These are phyloP conservation scores for Trinectes maculatus DNA, from an alignment of 2,113 vertebrate genomes.

Conservation along the genomic window DNA sequence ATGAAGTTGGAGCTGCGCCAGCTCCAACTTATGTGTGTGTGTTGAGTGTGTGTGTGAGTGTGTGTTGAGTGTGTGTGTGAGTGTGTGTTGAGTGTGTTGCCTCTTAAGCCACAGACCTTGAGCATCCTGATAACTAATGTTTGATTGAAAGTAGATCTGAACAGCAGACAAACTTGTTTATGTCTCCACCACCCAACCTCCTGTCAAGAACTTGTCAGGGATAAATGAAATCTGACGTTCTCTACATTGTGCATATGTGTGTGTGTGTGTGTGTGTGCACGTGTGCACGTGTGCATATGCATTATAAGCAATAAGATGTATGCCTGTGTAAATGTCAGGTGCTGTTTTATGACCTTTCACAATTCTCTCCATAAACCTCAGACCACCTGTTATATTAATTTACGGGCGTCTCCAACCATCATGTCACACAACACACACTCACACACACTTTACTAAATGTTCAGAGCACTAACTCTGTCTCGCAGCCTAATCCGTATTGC, in stretches of 20 bases:
- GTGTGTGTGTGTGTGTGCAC: no score
- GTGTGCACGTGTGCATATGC: background rate
- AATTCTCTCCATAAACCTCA: conserved; percentile 48
- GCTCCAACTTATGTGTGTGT: conserved; percentile 22
- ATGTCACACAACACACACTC: background rate
- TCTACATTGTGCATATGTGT: background rate
- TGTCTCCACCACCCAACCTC: background rate
- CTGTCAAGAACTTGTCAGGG: conserved; percentile 5
- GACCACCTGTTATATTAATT: conserved; percentile 65
- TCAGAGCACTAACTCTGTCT: no score
- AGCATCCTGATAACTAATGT: conserved; percentile 33
- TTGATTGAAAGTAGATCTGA: conserved; percentile 35
- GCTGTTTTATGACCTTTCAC: conserved; percentile 63
- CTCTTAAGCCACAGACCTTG: conserved; percentile 22
- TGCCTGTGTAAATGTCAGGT: conserved; percentile 65
- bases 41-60: conserved; percentile 18
- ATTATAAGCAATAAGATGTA: conserved; percentile 34
- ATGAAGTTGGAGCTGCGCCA: conserved; percentile 60
- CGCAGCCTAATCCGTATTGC: background rate
- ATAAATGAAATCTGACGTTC: background rate
- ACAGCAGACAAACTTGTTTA: background rate
- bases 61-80: background rate
- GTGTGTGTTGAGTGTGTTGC: conserved; percentile 9
- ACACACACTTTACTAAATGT: no score
- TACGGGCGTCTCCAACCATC: conserved; percentile 30